A percentile compares a stretch with the other conserved stretches of the same genome.
Conservation (phyloP, 2,888 invertebrate genomes). For the Cotesia congregata region DNA sequence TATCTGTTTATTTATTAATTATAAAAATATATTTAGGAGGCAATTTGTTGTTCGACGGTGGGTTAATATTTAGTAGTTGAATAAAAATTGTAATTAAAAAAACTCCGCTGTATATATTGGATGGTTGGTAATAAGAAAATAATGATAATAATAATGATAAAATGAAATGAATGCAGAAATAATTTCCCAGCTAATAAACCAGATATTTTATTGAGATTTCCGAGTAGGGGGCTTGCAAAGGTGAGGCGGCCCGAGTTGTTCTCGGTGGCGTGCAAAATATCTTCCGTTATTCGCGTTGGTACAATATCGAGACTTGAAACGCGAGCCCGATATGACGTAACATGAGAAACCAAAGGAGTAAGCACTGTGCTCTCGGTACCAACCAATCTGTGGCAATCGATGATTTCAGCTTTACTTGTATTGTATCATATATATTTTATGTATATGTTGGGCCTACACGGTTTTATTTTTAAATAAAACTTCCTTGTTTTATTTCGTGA, state of each 20-base stretch:
- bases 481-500: not conserved
- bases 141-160: not conserved
- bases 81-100: slow-evolving; percentile 8
- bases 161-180: slow-evolving; percentile 11
- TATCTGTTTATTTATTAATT: slow-evolving; percentile 5
- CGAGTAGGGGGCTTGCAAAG: slow-evolving; percentile 11
- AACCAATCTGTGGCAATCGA: slow-evolving; percentile 19
- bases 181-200: slow-evolving; percentile 26
- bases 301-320: slow-evolving; percentile 33
- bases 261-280: slow-evolving; percentile 22
- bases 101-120: not conserved
- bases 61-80: not conserved
- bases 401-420: slow-evolving; percentile 4
- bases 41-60: not conserved
- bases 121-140: slow-evolving; percentile 1
- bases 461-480: not conserved
- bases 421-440: not conserved
- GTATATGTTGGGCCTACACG: not conserved
- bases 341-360: slow-evolving; percentile 26
- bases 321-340: slow-evolving; percentile 29
- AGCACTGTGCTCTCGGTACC: slow-evolving; percentile 20
- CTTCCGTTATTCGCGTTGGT: slow-evolving; percentile 32
- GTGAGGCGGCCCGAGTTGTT: slow-evolving; percentile 13
- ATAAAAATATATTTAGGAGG: not conserved
- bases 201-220: slow-evolving; percentile 24